Conservation (phyloP, 2,888 invertebrate species). For the Masnerella sp. region DNA sequence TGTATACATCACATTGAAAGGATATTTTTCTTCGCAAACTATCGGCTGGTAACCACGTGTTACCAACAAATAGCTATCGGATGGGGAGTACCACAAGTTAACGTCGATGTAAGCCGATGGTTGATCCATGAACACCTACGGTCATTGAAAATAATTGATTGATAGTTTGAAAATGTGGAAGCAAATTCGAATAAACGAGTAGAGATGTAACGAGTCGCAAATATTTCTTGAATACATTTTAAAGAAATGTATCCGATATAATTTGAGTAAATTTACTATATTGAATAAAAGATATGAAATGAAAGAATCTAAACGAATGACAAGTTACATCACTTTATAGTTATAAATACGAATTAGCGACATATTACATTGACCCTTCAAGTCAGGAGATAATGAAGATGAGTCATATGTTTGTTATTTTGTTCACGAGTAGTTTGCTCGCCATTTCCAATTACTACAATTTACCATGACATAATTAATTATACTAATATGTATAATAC, state of each 20-base stretch:
- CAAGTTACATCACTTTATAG: slow-evolving; percentile 3
- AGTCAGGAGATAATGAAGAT: slow-evolving; percentile 31
- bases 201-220: too few species aligned
- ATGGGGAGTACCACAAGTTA: slow-evolving; percentile 74
- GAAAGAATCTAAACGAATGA: slow-evolving; percentile 1
- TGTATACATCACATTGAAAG: slow-evolving; percentile 76
- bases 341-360: slow-evolving; percentile 23
- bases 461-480: slow-evolving; percentile 18
- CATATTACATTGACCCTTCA: slow-evolving; percentile 40
- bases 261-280: too few species aligned
- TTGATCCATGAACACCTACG: slow-evolving; percentile 74
- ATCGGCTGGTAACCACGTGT: slow-evolving; percentile 72
- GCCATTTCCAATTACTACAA: too few species aligned
- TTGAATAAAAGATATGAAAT: too few species aligned
- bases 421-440: too few species aligned
- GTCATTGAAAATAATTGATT: too few species aligned
- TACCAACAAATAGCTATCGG: slow-evolving; percentile 72
- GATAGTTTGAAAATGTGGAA: too few species aligned
- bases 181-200: background rate
- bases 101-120: slow-evolving; percentile 74
- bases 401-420: too few species aligned
- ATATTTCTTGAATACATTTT: too few species aligned
- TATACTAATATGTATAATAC: background rate
- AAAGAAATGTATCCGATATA: too few species aligned
- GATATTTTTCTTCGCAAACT: slow-evolving; percentile 74